A percentile compares a stretch with the other conserved stretches of the same genome.
Evolutionary conservation across 2,797 vertebrate species (phyloP).

Genomic region (Pygocentrus nattereri): DNA sequence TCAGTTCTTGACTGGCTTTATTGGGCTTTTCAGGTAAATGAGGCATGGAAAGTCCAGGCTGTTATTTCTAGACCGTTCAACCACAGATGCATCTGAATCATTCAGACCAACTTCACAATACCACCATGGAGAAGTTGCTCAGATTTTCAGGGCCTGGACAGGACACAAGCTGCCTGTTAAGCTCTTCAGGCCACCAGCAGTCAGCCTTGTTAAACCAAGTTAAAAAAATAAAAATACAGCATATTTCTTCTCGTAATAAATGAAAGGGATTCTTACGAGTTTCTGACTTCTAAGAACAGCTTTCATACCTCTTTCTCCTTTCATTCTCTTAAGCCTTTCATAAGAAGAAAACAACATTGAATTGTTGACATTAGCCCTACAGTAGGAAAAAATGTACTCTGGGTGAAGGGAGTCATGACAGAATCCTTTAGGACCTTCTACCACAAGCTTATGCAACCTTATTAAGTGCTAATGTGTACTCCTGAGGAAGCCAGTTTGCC

Average conservation of each 20-base stretch:
- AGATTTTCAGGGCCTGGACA: slow-evolving; percentile 35
- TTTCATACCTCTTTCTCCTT: slow-evolving; percentile 15
- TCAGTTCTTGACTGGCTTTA: background rate
- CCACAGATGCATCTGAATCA: background rate
- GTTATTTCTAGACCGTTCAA: background rate
- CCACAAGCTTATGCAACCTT: slow-evolving; percentile 29
- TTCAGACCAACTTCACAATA: background rate
- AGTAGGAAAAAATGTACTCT: slow-evolving; percentile 35
- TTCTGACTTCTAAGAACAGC: slow-evolving; percentile 40
- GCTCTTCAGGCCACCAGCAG: slow-evolving; percentile 15
- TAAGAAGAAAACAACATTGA: slow-evolving; percentile 34
- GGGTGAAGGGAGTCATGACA: slow-evolving; percentile 23
- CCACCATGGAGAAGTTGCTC: background rate
- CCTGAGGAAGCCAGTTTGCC: background rate
- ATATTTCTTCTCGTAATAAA: slow-evolving; percentile 33
- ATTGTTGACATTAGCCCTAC: slow-evolving; percentile 48
- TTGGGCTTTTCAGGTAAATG: background rate
- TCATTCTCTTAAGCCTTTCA: background rate
- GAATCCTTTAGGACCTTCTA: slow-evolving; percentile 24
- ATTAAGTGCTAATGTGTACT: background rate
- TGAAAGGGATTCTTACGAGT: slow-evolving; percentile 4
- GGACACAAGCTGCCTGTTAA: background rate
- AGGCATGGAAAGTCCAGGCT: background rate
- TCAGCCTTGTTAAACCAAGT: slow-evolving; percentile 53
- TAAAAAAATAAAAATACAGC: slow-evolving; percentile 56